Evolutionary conservation across 1,140 invertebrate genomes (phyloP), one percentile per base, ranked within the genome.

Genomic region (Ditylenchus dipsaci): DNA sequence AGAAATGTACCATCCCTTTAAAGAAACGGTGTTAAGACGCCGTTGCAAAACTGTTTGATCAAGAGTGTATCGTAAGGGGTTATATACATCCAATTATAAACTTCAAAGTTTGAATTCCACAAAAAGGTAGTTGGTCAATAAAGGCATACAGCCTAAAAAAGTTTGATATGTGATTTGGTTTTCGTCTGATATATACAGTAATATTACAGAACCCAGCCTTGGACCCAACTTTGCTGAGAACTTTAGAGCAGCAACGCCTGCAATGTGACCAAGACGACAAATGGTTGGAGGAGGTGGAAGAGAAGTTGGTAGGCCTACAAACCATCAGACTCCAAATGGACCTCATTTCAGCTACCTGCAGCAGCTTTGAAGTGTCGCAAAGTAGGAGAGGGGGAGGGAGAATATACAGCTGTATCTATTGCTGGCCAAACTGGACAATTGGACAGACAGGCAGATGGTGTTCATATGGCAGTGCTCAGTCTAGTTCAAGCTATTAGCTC

Each of bases 241-340:
- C 77, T 5, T 42, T 79, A 68, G 77, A 77, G 56, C 63, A 76
- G 56, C 77, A 79, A 47, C 53, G 76, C 8, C 26, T 63, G 17
- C 77, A 79, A 38, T 71, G 69, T 13, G 76, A 80, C 49, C 78
- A 74, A 66, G 77, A 79, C 56, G 77, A 80, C 23, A 61, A 66
- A 63, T 79, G 77, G 77, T 59, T 79, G 42, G 69, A 72, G 53
- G 73, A 76, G 42, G 74, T 72, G 38, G 76, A 78, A 43, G 49
- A 69, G 27, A 75, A 75, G 29, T 29, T 75, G 64, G 64, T 72
- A 38, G 3, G 49, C 3, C n/a, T 17, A n/a, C n/a, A n/a, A n/a
- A n/a, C n/a, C n/a, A n/a, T n/a, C n/a, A n/a, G n/a, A n/a, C n/a
- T n/a, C n/a, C n/a, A n/a, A n/a, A 33, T 62, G 27, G 21, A 23